Evolutionary conservation across 1,140 invertebrate species (phyloP), one percentile per base, ranked within the genome.

Genomic region (Panagrolaimus sp.): DNA sequence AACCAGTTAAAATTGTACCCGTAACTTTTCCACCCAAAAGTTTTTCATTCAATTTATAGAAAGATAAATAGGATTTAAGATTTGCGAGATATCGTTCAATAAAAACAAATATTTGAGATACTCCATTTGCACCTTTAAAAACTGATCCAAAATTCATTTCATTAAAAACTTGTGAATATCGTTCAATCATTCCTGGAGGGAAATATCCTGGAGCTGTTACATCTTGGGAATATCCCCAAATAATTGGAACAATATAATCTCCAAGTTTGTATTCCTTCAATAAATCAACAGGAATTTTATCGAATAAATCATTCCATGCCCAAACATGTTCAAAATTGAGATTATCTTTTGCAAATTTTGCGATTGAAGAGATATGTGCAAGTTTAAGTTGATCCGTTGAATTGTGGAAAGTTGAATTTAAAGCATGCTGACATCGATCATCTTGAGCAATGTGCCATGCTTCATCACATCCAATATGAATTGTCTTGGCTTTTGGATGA

Each of bases 401-500:
- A 43, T 77, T 71, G 2, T 38, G 32, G 7, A 38, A 38, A 4
- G 32, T 38, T 38, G 32, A 4, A 9, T 43, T 28, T n/a, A 77
- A 48, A 15, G 62, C 62, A 12, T 63, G 21, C 26, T 58, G 32
- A 28, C 76, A 77, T 8, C 71, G 55, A 46, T 70, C 21, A 63
- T 80, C 75, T 70, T 77, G 26, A 15, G 64, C 72, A 24, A 78
- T 73, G 17, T 80, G 78, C 43, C 58, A 78, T 7, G 76, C 85
- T 78, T 86, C 85, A 81, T 86, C 85, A 70, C 81, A 84, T 17
- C 85, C 85, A 38, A 86, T 83, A 73, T 86, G 86, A 68, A 86
- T 84, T 38, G 73, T 73, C 15, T 77, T 77, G 14, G 82, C 32
- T 8, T 78, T 68, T 21, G 82, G 80, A 78, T 86, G 85, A 24